phyloP scores from a whole-genome alignment of 2,888 invertebrate genomes.

The Drosophila dives region DNA sequence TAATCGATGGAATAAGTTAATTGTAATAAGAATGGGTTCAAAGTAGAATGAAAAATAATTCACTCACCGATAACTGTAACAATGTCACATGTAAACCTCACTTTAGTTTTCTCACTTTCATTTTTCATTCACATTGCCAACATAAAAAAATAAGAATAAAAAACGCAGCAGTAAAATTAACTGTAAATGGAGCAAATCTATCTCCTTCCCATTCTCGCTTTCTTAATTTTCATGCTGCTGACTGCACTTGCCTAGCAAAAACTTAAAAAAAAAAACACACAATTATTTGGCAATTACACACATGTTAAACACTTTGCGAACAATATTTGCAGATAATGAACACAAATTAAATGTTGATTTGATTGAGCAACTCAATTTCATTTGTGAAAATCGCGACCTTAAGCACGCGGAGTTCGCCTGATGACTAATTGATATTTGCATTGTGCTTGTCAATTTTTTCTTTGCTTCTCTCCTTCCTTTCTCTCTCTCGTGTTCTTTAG shows the following conservation, averaged over 20 bases:
- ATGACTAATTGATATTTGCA: background rate
- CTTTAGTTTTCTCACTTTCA: background rate
- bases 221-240: background rate
- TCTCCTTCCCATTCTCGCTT: background rate
- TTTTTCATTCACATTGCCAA: background rate
- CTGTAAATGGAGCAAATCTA: background rate
- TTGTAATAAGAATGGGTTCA: background rate
- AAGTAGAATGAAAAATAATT: background rate
- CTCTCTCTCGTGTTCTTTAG: background rate
- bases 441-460: background rate
- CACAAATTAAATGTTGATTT: background rate
- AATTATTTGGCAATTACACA: background rate
- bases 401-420: background rate
- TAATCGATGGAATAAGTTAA: background rate
- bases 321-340: background rate
- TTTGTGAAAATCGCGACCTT: background rate
- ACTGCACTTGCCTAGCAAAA: background rate
- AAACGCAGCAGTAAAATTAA: background rate
- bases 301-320: background rate
- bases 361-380: background rate
- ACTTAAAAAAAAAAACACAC: background rate
- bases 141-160: background rate
- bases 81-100: background rate
- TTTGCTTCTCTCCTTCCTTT: too few species aligned
- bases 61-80: background rate